phyloP scores from a whole-genome alignment of 2,797 vertebrate species.

The Staurois parvus region DNA sequence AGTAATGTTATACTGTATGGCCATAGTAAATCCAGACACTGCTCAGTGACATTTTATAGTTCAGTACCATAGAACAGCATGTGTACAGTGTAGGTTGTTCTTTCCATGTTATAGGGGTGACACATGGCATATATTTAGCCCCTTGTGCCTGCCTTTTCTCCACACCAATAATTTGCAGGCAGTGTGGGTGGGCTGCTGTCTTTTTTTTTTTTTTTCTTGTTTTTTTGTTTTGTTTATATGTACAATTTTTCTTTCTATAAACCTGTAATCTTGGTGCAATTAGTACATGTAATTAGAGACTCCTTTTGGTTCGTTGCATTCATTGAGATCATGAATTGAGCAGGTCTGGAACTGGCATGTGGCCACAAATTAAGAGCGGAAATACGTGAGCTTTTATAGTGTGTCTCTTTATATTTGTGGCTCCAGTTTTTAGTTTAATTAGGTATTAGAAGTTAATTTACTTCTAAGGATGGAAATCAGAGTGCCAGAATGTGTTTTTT shows the following conservation, averaged over 20 bases:
- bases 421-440: constrained; percentile 38
- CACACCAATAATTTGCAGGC: constrained; percentile 17
- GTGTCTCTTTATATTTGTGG: constrained; percentile 22
- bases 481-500: not conserved
- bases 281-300: constrained; percentile 37
- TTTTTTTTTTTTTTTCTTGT: not conserved
- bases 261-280: constrained; percentile 52
- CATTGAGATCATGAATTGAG: constrained; percentile 31
- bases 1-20: not conserved
- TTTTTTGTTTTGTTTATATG: not conserved
- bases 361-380: constrained; percentile 19
- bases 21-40: too few species aligned
- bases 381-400: constrained; percentile 5
- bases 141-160: not conserved
- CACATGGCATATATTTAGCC: constrained; percentile 12
- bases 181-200: constrained; percentile 36
- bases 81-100: not conserved
- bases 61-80: not conserved
- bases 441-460: constrained; percentile 14
- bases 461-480: not conserved
- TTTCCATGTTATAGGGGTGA: not conserved
- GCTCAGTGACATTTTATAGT: not conserved
- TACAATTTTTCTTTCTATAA: not conserved
- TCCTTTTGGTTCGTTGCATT: not conserved
- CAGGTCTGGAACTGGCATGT: constrained; percentile 22